These are phyloP conservation scores for Aphelenchoides bicaudatus DNA, from an alignment of 2,888 invertebrate species.

Conservation along the genomic window DNA sequence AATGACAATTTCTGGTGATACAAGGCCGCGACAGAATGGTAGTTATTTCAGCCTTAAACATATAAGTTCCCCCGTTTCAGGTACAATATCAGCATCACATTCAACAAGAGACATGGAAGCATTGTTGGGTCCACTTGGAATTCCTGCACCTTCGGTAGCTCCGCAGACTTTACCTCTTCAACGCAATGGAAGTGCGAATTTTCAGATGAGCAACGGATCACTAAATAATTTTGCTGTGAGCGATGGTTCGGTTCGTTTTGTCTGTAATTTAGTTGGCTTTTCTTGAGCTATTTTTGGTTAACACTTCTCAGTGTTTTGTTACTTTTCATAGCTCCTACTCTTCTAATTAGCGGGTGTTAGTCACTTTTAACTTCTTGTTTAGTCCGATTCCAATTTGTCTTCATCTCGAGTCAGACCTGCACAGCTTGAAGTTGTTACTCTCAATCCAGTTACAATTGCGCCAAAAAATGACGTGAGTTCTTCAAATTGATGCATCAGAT, in stretches of 20 bases:
- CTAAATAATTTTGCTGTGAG: slow-evolving; percentile 15
- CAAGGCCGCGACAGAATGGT: too few species aligned
- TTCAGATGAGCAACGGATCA: slow-evolving; percentile 3
- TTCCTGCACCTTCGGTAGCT: not conserved
- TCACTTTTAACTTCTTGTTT: too few species aligned
- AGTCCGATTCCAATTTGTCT: slow-evolving; percentile 2
- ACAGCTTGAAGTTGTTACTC: not conserved
- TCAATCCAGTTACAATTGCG: not conserved
- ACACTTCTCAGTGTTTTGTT: not conserved
- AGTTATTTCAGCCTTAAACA: too few species aligned
- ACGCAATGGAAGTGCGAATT: not conserved
- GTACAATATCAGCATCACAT: not conserved
- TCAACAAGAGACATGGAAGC: not conserved
- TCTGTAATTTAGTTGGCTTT: not conserved
- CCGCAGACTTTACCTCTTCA: not conserved
- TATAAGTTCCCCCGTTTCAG: too few species aligned
- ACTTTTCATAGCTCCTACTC: not conserved
- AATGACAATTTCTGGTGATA: too few species aligned
- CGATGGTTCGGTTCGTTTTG: slow-evolving; percentile 15
- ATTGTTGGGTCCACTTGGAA: not conserved
- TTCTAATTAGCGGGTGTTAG: not conserved
- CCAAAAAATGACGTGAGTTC: slow-evolving; percentile 18
- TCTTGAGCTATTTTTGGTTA: not conserved
- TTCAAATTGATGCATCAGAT: not conserved
- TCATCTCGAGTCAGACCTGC: slow-evolving; percentile 10